Evolutionary conservation across 2,888 invertebrate species (phyloP), one percentile per base, ranked within the genome.

Genomic region (Agonopterix subpropinquella): DNA sequence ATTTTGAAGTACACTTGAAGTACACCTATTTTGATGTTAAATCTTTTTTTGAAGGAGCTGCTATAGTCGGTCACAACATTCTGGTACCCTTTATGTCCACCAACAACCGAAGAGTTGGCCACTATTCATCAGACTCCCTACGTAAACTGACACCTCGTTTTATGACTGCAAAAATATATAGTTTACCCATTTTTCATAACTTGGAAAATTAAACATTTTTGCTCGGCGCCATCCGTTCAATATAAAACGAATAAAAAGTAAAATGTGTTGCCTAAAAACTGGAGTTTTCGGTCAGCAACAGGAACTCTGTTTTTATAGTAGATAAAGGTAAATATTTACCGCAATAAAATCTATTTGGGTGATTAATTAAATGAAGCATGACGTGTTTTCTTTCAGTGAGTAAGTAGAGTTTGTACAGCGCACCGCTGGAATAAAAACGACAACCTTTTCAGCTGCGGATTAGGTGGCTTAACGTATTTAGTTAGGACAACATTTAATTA

Each of bases 301-400:
- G 62, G 58, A 62, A 67, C 69, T 67, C 68, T 67, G 72, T 67
- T 75, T 28, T 71, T 70, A 59, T 67, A 62, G 64, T 59, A 13
- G 13, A 13, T 13, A 69, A 73, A 76, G 71, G 71, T 78, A 80
- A 81, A 82, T 80, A 80, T 80, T 80, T 80, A 70, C 68, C 62
- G 75, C 69, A 77, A 78, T 81, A 79, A 80, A 80, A 79, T 77
- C 77, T 80, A 77, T 81, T 80, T 76, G 66, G 69, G 77, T 73
- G 69, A 77, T 77, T 80, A 79, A 77, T 78, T 77, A 73, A 73
- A 73, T 73, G 62, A 66, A 69, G 61, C 62, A 67, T 67, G 71
- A 68, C 67, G 70, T 72, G 70, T 70, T 70, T 70, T 64, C 57
- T 61, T 63, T 60, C 58, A 47, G 48, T 52, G 50, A 55, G 51